These are phyloP conservation scores for Catostylus mosaicus DNA, from an alignment of 30 jellyfish, hydroid and myxozoan genomes.

Conservation along the genomic window DNA sequence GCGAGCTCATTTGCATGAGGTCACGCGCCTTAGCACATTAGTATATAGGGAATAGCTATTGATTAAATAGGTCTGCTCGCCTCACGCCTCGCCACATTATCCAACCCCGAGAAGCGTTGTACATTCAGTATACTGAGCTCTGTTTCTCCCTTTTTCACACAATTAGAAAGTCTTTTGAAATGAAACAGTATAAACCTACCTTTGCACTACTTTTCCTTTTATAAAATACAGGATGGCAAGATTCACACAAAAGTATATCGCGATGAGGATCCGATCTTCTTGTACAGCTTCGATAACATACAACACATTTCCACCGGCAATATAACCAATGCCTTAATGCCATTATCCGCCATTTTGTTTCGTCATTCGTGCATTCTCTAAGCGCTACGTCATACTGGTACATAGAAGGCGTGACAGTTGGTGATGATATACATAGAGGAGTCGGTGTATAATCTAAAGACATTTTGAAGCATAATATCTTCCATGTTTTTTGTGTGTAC, in stretches of 20 bases:
- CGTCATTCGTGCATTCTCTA: slow-evolving; percentile 53
- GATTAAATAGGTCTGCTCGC: no score
- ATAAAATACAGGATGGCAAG: slow-evolving; percentile 70
- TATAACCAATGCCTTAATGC: slow-evolving; percentile 65
- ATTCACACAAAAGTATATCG: slow-evolving; percentile 59
- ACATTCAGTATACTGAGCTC: no score
- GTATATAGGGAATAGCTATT: no score
- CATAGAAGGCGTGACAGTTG: slow-evolving; percentile 31
- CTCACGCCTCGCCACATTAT: no score
- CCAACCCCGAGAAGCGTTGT: no score
- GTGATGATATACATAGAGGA: slow-evolving; percentile 64
- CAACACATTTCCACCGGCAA: slow-evolving; percentile 70
- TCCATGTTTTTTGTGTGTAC: slow-evolving; percentile 43
- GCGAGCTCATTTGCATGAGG: no score
- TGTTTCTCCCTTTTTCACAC: no score
- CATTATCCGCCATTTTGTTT: slow-evolving; percentile 58
- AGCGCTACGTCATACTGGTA: slow-evolving; percentile 59
- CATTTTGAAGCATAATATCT: slow-evolving; percentile 32
- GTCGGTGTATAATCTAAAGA: slow-evolving; percentile 67
- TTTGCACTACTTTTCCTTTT: slow-evolving; percentile 64
- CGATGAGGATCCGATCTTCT: slow-evolving; percentile 65
- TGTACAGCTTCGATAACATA: slow-evolving; percentile 59
- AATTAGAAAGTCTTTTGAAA: not conserved
- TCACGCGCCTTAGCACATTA: no score
- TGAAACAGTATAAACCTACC: slow-evolving; percentile 33